A percentile compares a stretch with the other conserved stretches of the same genome.
These are phyloP conservation scores for Tiliacea aurago DNA, from an alignment of 2,888 invertebrate species.

Conservation along the genomic window DNA sequence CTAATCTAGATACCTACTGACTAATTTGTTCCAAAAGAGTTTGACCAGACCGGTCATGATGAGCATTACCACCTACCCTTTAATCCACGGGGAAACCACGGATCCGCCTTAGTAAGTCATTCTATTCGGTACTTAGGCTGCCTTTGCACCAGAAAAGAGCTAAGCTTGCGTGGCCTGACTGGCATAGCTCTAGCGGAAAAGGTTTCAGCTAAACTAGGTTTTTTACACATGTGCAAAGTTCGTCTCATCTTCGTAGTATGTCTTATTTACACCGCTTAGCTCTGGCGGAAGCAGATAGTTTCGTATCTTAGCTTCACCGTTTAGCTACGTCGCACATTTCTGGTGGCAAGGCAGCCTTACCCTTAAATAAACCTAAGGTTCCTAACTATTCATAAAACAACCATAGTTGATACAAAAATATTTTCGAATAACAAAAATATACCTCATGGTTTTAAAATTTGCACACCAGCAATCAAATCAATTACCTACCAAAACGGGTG, in stretches of 20 bases:
- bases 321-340: not conserved
- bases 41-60: not conserved
- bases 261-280: not conserved
- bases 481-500: slow-evolving; percentile 80
- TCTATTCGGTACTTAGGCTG: not conserved
- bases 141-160: not conserved
- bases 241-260: not conserved
- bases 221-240: not conserved
- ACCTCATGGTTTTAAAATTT: slow-evolving; percentile 49
- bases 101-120: not conserved
- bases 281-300: not conserved
- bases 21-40: not conserved
- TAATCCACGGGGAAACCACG: not conserved
- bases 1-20: not conserved
- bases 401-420: not conserved
- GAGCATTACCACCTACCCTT: not conserved
- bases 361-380: not conserved
- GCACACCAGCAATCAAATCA: slow-evolving; percentile 67
- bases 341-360: not conserved
- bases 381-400: not conserved
- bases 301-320: not conserved
- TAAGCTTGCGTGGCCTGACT: not conserved
- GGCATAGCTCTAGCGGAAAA: not conserved
- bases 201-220: not conserved
- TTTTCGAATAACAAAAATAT: slow-evolving; percentile 15